These are phyloP conservation scores for Sipha maydis DNA, from an alignment of 2,888 invertebrate species.

Conservation along the genomic window DNA sequence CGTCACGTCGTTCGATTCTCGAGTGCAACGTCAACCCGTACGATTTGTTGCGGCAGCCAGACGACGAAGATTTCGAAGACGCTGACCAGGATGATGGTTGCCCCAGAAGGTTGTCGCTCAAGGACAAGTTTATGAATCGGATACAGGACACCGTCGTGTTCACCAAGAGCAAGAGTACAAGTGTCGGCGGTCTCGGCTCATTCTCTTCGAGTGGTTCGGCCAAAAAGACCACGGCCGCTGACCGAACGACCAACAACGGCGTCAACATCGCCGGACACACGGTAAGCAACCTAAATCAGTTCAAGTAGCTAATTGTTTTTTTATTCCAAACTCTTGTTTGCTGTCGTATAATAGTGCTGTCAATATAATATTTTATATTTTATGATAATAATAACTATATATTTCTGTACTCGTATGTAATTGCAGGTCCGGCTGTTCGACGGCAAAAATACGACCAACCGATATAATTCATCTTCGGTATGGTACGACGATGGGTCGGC, in stretches of 20 bases:
- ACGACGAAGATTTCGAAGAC: slow-evolving; percentile 51
- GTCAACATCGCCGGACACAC: slow-evolving; percentile 77
- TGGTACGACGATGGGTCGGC: slow-evolving; percentile 62
- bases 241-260: slow-evolving; percentile 65
- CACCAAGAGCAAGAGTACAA: slow-evolving; percentile 69
- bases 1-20: slow-evolving; percentile 75
- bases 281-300: slow-evolving; percentile 70
- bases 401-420: too few relatives aligned
- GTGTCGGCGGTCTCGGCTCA: slow-evolving; percentile 68
- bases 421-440: slow-evolving; percentile 64
- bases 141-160: slow-evolving; percentile 68
- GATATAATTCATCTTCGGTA: background rate
- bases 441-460: slow-evolving; percentile 64
- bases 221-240: slow-evolving; percentile 63
- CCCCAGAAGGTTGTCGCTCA: slow-evolving; percentile 68
- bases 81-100: slow-evolving; percentile 64
- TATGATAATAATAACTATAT: too few relatives aligned
- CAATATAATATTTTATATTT: too few relatives aligned
- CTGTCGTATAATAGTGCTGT: too few relatives aligned
- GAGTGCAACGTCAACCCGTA: slow-evolving; percentile 88
- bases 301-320: too few relatives aligned
- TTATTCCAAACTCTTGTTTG: too few relatives aligned
- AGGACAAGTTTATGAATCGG: slow-evolving; percentile 70
- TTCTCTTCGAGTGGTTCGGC: slow-evolving; percentile 68
- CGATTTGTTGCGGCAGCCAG: slow-evolving; percentile 75